Conservation (phyloP, 2,113 vertebrate genomes). For the Tragelaphus imberbis region DNA sequence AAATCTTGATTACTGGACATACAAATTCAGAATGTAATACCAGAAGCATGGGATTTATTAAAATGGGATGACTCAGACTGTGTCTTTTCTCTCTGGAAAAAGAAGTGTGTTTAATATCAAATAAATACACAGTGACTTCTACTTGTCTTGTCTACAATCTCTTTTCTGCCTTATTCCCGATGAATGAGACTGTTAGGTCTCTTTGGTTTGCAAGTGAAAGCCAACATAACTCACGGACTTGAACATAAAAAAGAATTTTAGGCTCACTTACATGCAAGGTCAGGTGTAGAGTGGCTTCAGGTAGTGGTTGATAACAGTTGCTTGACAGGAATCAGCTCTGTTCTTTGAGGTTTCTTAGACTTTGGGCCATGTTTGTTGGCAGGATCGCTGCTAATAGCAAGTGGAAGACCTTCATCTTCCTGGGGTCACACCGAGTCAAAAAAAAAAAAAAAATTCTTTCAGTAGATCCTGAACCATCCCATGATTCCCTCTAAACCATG, state of each 20-base stretch:
- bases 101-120: not conserved
- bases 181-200: not conserved
- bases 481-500: not conserved
- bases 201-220: not conserved
- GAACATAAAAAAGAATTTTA: not conserved
- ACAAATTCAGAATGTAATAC: not conserved
- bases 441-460: not conserved
- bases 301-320: not conserved
- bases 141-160: not conserved
- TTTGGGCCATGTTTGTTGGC: not conserved
- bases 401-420: not conserved
- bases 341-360: not conserved
- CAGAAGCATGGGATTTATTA: not conserved
- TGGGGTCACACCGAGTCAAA: not conserved
- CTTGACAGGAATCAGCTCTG: not conserved
- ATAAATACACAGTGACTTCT: conserved; percentile 3
- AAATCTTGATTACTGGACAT: not conserved
- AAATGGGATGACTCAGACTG: not conserved
- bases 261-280: not conserved
- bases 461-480: not conserved
- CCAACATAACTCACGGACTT: not conserved
- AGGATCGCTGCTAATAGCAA: not conserved
- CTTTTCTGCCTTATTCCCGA: not conserved
- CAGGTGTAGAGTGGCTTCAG: not conserved
- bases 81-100: not conserved